Base-by-base conservation (phyloP, 2,797 vertebrate species). In the Jordanella pulchra region DNA sequence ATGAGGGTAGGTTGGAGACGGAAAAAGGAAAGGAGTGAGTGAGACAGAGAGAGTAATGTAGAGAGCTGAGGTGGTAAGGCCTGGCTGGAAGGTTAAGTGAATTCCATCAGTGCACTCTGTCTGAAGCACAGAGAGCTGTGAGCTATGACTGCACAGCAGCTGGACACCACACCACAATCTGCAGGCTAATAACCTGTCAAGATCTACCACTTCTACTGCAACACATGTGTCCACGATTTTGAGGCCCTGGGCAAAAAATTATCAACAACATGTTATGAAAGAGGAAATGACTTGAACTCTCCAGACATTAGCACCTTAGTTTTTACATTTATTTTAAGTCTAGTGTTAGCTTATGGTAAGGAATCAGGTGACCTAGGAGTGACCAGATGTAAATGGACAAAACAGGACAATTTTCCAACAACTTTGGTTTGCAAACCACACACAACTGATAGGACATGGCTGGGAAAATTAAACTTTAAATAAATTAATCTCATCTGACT, bases 61-160 rank as follows among this genome's bases (percentile, higher is more conserved):
- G 63, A 56, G 30, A 71, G 68, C 47, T 23, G 73, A 56, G 23
- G 77, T 76, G 30, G 68, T 58, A 30, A 35, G 32, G 61, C 28
- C 64, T 63, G 74, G 66, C 51, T 56, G 51, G 17, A 23, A 78
- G 70, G 86, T 81, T 84, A 83, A 82, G 80, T 88, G 78, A 84
- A 82, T 83, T 85, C 74, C 80, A 83, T 81, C 73, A 71, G 45
- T 44, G 72, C 50, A 54, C 69, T 79, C 69, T 56, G 70, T 81
- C 72, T 68, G 50, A 77, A 64, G 39, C 67, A 25, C 67, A 73
- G 58, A 79, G 76, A 35, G 72, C 72, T 81, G 76, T 77, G 71
- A 81, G 69, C 79, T 75, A 65, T 73, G 74, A 75, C 75, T 66
- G 72, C 58, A 67, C 35, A 27, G 14, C n/a, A 6, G 0, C 65